Percentiles rank a stretch among this genome's conserved stretches.
These are phyloP conservation scores for Ostrea edulis DNA, from an alignment of 1,140 invertebrate genomes.

Conservation along the genomic window DNA sequence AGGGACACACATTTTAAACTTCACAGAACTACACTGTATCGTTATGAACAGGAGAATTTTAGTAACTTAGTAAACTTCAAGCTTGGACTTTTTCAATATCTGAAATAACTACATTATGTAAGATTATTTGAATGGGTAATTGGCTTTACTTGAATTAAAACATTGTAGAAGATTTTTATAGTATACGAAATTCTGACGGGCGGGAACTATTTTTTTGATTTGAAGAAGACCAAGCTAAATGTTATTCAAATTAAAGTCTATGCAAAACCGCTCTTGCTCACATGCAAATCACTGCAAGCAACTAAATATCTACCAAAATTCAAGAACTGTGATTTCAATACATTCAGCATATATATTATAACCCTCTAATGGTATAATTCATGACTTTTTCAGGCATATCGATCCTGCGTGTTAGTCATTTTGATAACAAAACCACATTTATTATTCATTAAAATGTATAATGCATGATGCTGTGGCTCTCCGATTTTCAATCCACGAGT, in stretches of 20 bases:
- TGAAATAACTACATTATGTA: not conserved
- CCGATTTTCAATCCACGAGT: too few species aligned
- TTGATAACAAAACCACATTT: not conserved
- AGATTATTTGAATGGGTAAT: not conserved
- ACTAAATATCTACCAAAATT: not conserved
- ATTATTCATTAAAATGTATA: too few species aligned
- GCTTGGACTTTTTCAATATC: not conserved
- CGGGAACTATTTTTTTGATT: not conserved
- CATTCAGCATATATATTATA: not conserved
- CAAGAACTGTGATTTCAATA: not conserved
- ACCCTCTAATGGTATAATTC: not conserved
- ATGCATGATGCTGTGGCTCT: too few species aligned
- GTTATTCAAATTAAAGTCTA: not conserved
- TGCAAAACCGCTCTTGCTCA: slow-evolving; percentile 5
- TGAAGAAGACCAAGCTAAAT: slow-evolving; percentile 3
- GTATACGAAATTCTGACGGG: too few species aligned
- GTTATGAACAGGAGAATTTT: not conserved
- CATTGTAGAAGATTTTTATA: too few species aligned
- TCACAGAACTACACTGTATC: not conserved
- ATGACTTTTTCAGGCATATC: not conserved
- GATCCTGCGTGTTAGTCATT: not conserved
- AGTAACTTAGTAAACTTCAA: not conserved
- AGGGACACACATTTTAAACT: not conserved
- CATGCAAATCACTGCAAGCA: slow-evolving; percentile 23
- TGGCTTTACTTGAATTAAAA: too few species aligned